Conservation (phyloP, 2,888 invertebrate species). For the Agrilus mali region DNA sequence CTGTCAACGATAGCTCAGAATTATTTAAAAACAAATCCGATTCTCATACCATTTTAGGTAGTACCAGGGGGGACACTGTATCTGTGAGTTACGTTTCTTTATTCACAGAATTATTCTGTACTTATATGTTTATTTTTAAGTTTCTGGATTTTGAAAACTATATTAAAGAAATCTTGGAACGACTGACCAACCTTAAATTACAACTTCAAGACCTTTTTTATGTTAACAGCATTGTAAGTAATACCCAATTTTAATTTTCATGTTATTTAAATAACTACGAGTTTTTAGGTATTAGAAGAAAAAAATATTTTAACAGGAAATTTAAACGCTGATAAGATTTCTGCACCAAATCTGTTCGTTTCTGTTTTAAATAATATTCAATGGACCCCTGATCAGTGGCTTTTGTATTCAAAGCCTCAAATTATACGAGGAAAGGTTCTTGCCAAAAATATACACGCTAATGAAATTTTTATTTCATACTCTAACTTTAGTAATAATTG, state of each 20-base stretch:
- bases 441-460: constrained; percentile 13
- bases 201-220: too few relatives aligned
- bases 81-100: too few relatives aligned
- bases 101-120: too few relatives aligned
- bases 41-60: neutral
- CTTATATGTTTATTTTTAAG: too few relatives aligned
- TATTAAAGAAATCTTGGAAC: too few relatives aligned
- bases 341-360: constrained; percentile 15
- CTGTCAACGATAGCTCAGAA: neutral
- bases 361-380: constrained; percentile 17
- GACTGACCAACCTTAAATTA: too few relatives aligned
- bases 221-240: too few relatives aligned
- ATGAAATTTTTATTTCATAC: constrained; percentile 13
- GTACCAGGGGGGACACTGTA: neutral
- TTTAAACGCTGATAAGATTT: constrained; percentile 13
- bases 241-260: too few relatives aligned
- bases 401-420: constrained; percentile 21
- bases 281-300: constrained; percentile 18
- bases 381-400: constrained; percentile 23
- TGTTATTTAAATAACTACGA: neutral
- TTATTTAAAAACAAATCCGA: too few relatives aligned
- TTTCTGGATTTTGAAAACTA: too few relatives aligned
- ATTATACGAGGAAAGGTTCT: constrained; percentile 19
- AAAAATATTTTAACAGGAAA: constrained; percentile 15
- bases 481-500: constrained; percentile 1